These are phyloP conservation scores for Ochotona princeps DNA, from an alignment of 2,113 vertebrate genomes.

Conservation along the genomic window DNA sequence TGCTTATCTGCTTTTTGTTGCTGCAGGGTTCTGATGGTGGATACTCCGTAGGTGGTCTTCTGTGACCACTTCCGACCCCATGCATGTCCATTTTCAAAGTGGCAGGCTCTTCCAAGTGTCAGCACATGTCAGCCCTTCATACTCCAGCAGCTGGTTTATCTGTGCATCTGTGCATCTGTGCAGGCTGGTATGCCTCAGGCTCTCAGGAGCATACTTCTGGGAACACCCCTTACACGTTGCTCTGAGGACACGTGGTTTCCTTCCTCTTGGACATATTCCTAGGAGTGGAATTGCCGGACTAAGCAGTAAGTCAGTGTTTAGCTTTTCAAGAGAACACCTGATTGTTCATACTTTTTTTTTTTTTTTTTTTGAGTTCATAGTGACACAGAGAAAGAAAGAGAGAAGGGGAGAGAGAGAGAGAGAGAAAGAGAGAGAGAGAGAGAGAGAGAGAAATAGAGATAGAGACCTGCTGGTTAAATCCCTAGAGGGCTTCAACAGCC, in stretches of 20 bases:
- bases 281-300: not conserved
- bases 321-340: slow-evolving; percentile 27
- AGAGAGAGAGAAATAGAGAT: no score
- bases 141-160: not conserved
- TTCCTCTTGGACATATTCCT: slow-evolving; percentile 21
- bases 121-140: not conserved
- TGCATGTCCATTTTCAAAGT: not conserved
- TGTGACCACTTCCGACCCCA: not conserved
- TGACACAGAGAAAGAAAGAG: no score
- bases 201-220: not conserved
- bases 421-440: no score
- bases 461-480: no score
- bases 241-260: not conserved
- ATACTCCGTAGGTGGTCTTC: not conserved
- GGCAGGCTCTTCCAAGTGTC: not conserved
- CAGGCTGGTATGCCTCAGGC: not conserved
- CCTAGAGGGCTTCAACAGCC: no score
- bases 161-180: not conserved
- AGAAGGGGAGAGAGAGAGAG: no score
- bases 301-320: not conserved
- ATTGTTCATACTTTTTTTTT: no score
- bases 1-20: not conserved
- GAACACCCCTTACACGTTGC: not conserved
- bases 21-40: not conserved
- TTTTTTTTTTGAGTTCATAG: no score